These are phyloP conservation scores for Sorex araneus DNA, from an alignment of 2,113 vertebrate species.

Conservation along the genomic window DNA sequence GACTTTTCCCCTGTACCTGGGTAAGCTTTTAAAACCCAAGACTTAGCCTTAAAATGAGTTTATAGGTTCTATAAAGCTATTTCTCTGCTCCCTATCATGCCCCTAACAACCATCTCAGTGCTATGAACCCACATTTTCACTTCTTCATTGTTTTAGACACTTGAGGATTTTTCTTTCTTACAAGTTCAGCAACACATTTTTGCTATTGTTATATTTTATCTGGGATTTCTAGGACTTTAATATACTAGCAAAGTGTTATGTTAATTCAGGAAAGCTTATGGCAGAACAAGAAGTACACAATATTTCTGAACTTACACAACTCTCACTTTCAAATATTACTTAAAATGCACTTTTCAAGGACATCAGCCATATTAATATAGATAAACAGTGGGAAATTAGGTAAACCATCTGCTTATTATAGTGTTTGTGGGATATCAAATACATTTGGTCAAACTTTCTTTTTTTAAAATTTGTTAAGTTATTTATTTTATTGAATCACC, in stretches of 20 bases:
- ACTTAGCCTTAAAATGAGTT: constrained; percentile 60
- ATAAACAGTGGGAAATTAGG: constrained; percentile 16
- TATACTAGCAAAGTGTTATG: neutral
- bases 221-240: constrained; percentile 53
- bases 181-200: constrained; percentile 22
- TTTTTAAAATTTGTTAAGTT: constrained; percentile 6
- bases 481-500: too few relatives aligned
- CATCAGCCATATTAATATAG: constrained; percentile 15
- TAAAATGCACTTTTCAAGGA: neutral
- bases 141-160: constrained; percentile 37
- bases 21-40: constrained; percentile 58
- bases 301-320: constrained; percentile 1
- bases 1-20: neutral
- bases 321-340: constrained; percentile 43
- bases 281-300: constrained; percentile 4
- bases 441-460: neutral
- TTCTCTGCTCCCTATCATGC: neutral
- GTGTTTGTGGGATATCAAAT: neutral
- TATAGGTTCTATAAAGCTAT: constrained; percentile 32
- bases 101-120: neutral
- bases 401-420: neutral
- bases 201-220: constrained; percentile 46
- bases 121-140: constrained; percentile 16
- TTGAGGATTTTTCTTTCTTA: constrained; percentile 60
- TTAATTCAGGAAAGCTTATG: constrained; percentile 37